Conservation (phyloP, 2,888 invertebrate genomes). For the Aspidapion aeneum region DNA sequence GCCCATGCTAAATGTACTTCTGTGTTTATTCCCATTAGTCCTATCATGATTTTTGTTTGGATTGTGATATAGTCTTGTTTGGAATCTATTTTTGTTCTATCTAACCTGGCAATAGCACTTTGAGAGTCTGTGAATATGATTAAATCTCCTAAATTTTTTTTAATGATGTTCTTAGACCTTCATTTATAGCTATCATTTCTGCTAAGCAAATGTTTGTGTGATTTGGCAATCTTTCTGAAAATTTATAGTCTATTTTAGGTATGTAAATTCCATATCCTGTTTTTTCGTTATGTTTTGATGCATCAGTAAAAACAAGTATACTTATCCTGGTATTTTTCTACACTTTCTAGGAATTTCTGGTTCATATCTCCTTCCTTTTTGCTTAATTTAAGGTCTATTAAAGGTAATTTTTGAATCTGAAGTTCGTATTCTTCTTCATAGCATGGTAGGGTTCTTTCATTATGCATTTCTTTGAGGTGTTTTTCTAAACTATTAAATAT, state of each 20-base stretch:
- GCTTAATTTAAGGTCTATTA: too few relatives aligned
- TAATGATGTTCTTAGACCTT: not conserved
- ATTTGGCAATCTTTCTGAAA: not conserved
- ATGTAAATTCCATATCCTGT: not conserved
- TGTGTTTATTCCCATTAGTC: not conserved
- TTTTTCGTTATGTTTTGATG: not conserved
- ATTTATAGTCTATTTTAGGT: not conserved
- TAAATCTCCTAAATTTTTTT: not conserved
- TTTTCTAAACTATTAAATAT: not conserved
- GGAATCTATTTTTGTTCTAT: not conserved
- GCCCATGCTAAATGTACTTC: not conserved
- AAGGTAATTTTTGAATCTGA: too few relatives aligned
- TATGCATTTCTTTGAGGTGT: not conserved
- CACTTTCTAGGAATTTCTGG: not conserved
- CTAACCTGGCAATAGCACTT: constrained; percentile 1
- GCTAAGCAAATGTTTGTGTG: not conserved
- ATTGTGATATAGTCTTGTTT: constrained; percentile 1
- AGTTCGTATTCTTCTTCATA: too few relatives aligned
- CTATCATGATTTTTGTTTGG: not conserved
- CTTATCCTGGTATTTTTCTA: not conserved
- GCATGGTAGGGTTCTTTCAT: too few relatives aligned
- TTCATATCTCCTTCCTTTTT: not conserved
- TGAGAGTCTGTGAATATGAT: not conserved
- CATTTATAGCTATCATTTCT: not conserved
- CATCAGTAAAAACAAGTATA: too few relatives aligned